A percentile compares a stretch with the other conserved stretches of the same genome.
phyloP scores from a whole-genome alignment of 2,797 vertebrate species.

The Monodelphis domestica region DNA sequence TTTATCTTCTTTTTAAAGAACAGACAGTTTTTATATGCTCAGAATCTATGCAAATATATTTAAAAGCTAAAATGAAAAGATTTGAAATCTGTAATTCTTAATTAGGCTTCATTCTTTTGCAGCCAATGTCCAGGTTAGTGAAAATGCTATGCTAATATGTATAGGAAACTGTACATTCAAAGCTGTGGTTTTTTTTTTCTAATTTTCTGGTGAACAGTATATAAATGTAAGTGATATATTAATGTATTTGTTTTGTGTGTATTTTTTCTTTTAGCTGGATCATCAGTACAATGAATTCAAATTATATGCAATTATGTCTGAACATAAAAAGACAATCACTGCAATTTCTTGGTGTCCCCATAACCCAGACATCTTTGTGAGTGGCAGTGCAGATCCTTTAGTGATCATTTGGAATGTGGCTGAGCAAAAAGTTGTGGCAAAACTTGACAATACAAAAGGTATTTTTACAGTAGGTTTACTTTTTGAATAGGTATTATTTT shows the following conservation, averaged over 20 bases:
- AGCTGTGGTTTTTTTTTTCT: slow-evolving; percentile 26
- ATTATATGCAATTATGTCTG: slow-evolving; percentile 96
- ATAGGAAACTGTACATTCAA: not conserved
- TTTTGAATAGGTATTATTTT: slow-evolving; percentile 19
- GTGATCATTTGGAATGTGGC: slow-evolving; percentile 97
- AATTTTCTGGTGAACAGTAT: not conserved
- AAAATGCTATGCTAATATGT: too few relatives aligned
- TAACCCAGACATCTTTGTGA: slow-evolving; percentile 93
- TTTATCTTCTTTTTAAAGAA: not conserved
- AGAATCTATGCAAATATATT: not conserved
- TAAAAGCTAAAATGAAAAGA: not conserved
- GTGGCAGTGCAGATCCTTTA: slow-evolving; percentile 93
- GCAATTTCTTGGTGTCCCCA: slow-evolving; percentile 97
- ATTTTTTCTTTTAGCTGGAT: slow-evolving; percentile 89
- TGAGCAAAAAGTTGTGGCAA: slow-evolving; percentile 93
- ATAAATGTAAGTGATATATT: slow-evolving; percentile 48
- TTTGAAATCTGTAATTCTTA: not conserved
- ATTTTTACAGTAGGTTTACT: slow-evolving; percentile 64
- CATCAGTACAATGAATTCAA: slow-evolving; percentile 97
- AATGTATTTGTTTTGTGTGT: slow-evolving; percentile 60
- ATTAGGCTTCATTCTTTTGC: not conserved
- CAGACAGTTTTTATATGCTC: not conserved
- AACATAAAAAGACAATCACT: slow-evolving; percentile 99
- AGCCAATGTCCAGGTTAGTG: not conserved
- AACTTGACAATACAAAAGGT: slow-evolving; percentile 94